Evolutionary conservation across 2,113 vertebrate genomes (phyloP).

Genomic region (Gymnobelideus leadbeateri): DNA sequence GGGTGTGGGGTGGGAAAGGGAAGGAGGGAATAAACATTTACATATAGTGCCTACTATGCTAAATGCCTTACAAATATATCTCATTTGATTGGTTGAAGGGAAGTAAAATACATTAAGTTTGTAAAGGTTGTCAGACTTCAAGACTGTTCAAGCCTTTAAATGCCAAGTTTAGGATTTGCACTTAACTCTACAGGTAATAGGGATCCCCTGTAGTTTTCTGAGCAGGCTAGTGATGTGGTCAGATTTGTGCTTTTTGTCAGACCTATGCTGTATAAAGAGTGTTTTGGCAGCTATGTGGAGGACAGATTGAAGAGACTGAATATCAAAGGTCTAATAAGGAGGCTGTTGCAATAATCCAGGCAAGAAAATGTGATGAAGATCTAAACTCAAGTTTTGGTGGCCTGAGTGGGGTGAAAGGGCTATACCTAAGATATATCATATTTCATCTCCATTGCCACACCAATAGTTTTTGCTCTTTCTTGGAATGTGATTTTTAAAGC

Average conservation of each 20-base stretch:
- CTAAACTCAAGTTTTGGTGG: not conserved
- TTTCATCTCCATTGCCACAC: slow-evolving; percentile 68
- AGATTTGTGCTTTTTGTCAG: not conserved
- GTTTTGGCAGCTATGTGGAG: not conserved
- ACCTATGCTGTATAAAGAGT: not conserved
- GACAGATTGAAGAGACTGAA: not conserved
- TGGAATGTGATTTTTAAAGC: slow-evolving; percentile 53
- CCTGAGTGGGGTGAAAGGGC: not conserved
- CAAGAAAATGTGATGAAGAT: not conserved
- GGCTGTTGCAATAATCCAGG: not conserved
- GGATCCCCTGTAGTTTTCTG: not conserved
- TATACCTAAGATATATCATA: not conserved
- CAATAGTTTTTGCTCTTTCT: slow-evolving; percentile 55
- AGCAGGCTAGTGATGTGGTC: not conserved
- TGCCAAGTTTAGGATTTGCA: not conserved
- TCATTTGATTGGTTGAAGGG: not conserved
- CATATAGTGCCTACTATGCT: not conserved
- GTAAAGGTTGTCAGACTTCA: not conserved
- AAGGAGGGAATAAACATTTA: not conserved
- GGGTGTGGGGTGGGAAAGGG: too few relatives aligned
- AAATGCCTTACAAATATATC: not conserved
- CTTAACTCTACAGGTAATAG: not conserved
- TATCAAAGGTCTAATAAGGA: not conserved
- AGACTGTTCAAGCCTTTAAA: not conserved
- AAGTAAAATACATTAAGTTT: not conserved